Percentiles rank a stretch among this genome's conserved stretches.
These are phyloP conservation scores for Miichthys miiuy DNA, from an alignment of 2,797 vertebrate genomes.

Conservation along the genomic window DNA sequence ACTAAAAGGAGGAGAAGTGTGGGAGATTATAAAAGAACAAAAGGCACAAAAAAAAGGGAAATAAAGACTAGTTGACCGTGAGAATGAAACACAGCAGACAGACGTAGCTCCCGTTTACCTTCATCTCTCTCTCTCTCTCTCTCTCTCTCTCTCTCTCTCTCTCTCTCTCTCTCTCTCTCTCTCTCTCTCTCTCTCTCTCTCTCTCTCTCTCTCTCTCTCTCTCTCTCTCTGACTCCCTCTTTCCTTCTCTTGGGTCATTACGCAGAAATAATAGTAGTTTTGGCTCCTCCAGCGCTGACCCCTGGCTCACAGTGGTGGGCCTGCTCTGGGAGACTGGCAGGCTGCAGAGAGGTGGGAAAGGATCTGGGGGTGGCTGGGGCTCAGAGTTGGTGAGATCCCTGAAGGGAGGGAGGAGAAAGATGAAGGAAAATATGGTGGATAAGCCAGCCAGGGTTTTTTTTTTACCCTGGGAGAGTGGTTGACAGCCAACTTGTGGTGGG, in stretches of 20 bases:
- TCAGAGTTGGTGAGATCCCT: slow-evolving; percentile 35
- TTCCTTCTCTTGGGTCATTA: slow-evolving; percentile 71
- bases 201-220: not conserved
- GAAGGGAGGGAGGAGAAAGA: slow-evolving; percentile 8
- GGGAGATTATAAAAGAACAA: slow-evolving; percentile 16
- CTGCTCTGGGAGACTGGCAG: slow-evolving; percentile 74
- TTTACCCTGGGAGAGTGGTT: slow-evolving; percentile 23
- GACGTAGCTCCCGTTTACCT: slow-evolving; percentile 47
- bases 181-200: slow-evolving; percentile 37
- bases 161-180: slow-evolving; percentile 40
- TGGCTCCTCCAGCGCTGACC: slow-evolving; percentile 71
- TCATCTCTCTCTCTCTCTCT: slow-evolving; percentile 41
- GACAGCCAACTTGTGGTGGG: slow-evolving; percentile 32
- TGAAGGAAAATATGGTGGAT: not conserved
- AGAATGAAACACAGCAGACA: slow-evolving; percentile 44
- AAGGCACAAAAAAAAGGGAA: slow-evolving; percentile 19
- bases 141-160: slow-evolving; percentile 20
- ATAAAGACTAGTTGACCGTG: slow-evolving; percentile 27
- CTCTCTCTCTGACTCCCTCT: slow-evolving; percentile 37
- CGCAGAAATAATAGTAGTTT: slow-evolving; percentile 77
- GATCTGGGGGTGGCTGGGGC: slow-evolving; percentile 53
- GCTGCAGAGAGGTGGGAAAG: slow-evolving; percentile 56
- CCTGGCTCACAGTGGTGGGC: slow-evolving; percentile 67
- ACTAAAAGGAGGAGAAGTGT: slow-evolving; percentile 12
- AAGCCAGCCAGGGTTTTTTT: slow-evolving; percentile 7